Conservation (phyloP, 2,797 vertebrate species). For the Pseudomugil gertrudae region DNA sequence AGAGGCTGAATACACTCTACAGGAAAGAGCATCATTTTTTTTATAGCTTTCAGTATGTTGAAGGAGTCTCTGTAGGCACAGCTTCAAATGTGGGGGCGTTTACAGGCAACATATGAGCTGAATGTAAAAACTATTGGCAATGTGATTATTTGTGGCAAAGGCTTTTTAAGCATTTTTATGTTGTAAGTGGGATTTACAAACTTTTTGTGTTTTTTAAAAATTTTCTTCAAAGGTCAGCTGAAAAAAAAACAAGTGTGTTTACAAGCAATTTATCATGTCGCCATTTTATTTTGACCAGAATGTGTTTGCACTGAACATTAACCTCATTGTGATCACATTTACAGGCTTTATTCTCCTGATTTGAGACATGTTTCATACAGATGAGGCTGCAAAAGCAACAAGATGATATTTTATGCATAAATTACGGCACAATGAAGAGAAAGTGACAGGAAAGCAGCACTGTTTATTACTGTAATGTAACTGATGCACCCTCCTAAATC, state of each 20-base stretch:
- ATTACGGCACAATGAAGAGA: constrained; percentile 55
- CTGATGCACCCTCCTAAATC: constrained; percentile 40
- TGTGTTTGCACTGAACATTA: constrained; percentile 46
- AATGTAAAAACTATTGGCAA: constrained; percentile 75
- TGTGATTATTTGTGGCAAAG: constrained; percentile 59
- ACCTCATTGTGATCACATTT: constrained; percentile 28
- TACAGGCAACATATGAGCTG: constrained; percentile 64
- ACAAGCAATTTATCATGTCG: constrained; percentile 52
- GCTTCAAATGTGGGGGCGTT: constrained; percentile 39
- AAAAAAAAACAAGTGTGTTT: constrained; percentile 64
- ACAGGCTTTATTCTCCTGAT: constrained; percentile 37
- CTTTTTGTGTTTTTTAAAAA: constrained; percentile 1
- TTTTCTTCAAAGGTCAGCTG: constrained; percentile 38
- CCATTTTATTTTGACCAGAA: constrained; percentile 43
- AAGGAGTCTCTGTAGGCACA: constrained; percentile 55
- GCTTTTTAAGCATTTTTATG: constrained; percentile 52
- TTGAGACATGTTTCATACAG: constrained; percentile 33
- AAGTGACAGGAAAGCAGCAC: constrained; percentile 50
- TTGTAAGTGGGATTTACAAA: constrained; percentile 57
- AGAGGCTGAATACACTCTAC: constrained; percentile 30
- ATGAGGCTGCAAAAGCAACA: constrained; percentile 35
- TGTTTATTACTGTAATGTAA: constrained; percentile 63
- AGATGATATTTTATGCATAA: constrained; percentile 56
- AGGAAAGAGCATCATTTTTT: constrained; percentile 11
- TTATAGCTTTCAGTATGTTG: constrained; percentile 65